A percentile compares a stretch with the other conserved stretches of the same genome.
These are phyloP conservation scores for Arenicola marina DNA, from an alignment of 2,888 invertebrate genomes.

Conservation along the genomic window DNA sequence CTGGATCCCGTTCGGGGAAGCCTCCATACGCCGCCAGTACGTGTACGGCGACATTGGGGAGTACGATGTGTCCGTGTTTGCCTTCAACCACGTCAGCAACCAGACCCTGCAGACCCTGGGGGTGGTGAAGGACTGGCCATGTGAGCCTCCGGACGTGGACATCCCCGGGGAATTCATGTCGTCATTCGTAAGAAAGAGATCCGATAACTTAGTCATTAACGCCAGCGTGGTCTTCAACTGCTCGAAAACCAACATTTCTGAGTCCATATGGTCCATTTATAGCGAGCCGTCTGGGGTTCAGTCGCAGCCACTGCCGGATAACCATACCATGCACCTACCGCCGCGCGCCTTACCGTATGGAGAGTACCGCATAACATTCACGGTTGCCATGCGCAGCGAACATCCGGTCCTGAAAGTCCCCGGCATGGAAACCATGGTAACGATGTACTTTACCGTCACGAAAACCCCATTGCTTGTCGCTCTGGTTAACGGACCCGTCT, in stretches of 20 bases:
- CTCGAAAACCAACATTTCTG: background rate
- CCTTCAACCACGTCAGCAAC: slow-evolving; percentile 1
- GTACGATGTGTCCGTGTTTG: slow-evolving; percentile 1
- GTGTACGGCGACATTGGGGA: background rate
- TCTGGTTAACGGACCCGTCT: background rate
- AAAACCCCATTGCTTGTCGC: background rate
- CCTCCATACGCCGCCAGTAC: background rate
- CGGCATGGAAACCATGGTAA: background rate
- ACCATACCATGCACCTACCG: background rate
- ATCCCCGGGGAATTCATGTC: background rate
- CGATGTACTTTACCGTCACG: background rate
- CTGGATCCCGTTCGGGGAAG: background rate
- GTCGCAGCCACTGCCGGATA: no score
- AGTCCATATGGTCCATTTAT: background rate
- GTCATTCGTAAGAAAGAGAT: no score
- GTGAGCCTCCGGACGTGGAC: background rate
- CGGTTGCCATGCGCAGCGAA: background rate
- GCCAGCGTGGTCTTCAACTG: background rate
- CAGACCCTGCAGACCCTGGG: background rate
- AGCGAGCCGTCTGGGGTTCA: no score
- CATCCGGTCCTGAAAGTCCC: background rate
- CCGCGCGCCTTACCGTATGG: background rate
- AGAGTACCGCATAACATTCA: background rate
- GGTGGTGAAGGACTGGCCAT: slow-evolving; percentile 1
- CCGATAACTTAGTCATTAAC: background rate